These are phyloP conservation scores for Pogonomyrmex californicus DNA, from an alignment of 1,140 invertebrate genomes.

Conservation along the genomic window DNA sequence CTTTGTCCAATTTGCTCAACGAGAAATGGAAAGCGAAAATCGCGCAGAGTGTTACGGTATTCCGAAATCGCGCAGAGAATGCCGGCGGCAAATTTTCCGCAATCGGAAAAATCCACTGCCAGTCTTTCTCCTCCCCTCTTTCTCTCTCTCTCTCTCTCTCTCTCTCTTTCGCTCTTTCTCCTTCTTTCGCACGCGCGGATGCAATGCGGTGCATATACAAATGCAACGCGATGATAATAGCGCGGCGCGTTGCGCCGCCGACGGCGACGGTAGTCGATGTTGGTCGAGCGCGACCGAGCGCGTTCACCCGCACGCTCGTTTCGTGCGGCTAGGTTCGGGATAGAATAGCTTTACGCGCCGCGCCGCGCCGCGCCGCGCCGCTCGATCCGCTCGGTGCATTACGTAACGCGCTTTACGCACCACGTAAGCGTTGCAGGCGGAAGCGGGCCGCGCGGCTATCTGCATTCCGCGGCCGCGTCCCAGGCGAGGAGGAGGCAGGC, in stretches of 20 bases:
- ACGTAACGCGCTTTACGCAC: slow-evolving; percentile 69
- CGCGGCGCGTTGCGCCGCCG: slow-evolving; percentile 18
- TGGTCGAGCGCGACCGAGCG: slow-evolving; percentile 58
- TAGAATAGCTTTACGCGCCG: neutral
- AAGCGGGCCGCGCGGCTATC: slow-evolving; percentile 66
- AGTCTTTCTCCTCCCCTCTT: neutral
- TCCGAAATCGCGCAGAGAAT: neutral
- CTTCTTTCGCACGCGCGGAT: neutral
- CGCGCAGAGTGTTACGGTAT: neutral
- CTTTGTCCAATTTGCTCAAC: neutral
- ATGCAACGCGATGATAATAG: slow-evolving; percentile 40
- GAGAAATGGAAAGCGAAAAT: neutral
- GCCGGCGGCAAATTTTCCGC: slow-evolving; percentile 35
- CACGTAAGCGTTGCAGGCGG: slow-evolving; percentile 69
- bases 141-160: neutral
- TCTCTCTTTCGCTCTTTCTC: too few species aligned
- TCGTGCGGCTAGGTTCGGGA: slow-evolving; percentile 11
- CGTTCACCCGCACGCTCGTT: slow-evolving; percentile 63
- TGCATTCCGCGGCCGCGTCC: slow-evolving; percentile 60
- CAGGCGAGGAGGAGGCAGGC: slow-evolving; percentile 9
- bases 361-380: slow-evolving; percentile 33
- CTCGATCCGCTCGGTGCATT: slow-evolving; percentile 62
- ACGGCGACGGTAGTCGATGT: slow-evolving; percentile 30
- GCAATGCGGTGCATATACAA: neutral
- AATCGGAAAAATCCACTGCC: slow-evolving; percentile 53